Base-by-base conservation (phyloP, 2,797 vertebrate species). In the Halcyon leucocephala region DNA sequence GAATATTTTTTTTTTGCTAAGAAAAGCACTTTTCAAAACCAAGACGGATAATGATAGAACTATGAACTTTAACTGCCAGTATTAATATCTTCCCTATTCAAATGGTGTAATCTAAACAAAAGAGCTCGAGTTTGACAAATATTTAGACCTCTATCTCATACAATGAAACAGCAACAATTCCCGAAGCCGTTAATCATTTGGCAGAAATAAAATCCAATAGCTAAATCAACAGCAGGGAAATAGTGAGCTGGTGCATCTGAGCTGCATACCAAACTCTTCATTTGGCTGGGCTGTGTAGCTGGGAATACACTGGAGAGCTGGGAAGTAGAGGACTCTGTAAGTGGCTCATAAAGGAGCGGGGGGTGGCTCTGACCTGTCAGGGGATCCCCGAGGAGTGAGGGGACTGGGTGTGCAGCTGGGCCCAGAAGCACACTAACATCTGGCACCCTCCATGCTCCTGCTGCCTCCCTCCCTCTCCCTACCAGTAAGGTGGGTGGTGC, bases 231-330 rank as follows among this genome's bases (percentile, higher is more conserved):
- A 74, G 89, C 89, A 35, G 96, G 91, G 79, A 67, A 49, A 24
- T 6, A 10, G 1, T 2, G 87, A 19, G 78, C 3, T 2, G 12
- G 89, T 52, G 0, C 13, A 5, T 60, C 85, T 74, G 93, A 91
- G 95, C 95, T 87, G 93, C 96, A 69, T 52, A 16, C 69, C 85
- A 60, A 78, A 18, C 93, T 48, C 89, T 14, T 93, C 93, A 42
- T 89, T 82, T 87, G 93, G 41, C 91, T 1, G 76, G 54, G 79
- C 82, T 16, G 46, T 1, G 3, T 28, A 42, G 93, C 77, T 9
- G 19, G 4, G 21, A 52, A 24, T 19, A 4, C 48, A 2, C 82
- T 0, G 39, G 73, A 19, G 93, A 62, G 86, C 58, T 14, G 51
- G 8, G 31, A 6, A 4, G 49, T 12, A 1, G 78, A 25, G 89